Evolutionary conservation across 2,888 invertebrate species (phyloP).

Genomic region (Orchesella flavescens): DNA sequence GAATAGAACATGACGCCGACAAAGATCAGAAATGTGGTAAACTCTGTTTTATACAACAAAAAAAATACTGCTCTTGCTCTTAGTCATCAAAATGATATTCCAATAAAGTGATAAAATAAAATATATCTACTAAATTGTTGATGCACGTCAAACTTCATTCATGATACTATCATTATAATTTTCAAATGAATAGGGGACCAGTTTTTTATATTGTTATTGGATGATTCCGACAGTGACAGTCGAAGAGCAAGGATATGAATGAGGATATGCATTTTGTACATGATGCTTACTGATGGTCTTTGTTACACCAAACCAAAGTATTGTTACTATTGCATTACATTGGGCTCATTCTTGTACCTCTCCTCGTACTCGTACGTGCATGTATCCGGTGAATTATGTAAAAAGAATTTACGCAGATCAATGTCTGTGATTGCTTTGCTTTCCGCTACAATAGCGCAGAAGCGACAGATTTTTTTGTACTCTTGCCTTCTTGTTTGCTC

Average conservation of each 20-base stretch:
- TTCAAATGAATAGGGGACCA: constrained; percentile 24
- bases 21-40: neutral
- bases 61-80: too few species aligned
- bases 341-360: constrained; percentile 1
- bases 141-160: constrained; percentile 25
- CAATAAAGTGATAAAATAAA: neutral
- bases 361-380: neutral
- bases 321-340: too few species aligned
- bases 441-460: neutral
- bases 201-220: constrained; percentile 33
- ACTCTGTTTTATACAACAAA: too few species aligned
- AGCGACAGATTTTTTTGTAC: neutral
- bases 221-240: constrained; percentile 46
- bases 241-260: constrained; percentile 33
- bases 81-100: neutral
- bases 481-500: too few species aligned
- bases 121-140: neutral
- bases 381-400: constrained; percentile 53
- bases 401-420: constrained; percentile 33
- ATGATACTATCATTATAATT: constrained; percentile 25
- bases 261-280: neutral
- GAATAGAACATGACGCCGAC: neutral
- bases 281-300: neutral
- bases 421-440: constrained; percentile 39
- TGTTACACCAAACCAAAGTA: too few species aligned